Evolutionary conservation across 2,113 vertebrate species (phyloP).

Genomic region (Benthochromis sp.): DNA sequence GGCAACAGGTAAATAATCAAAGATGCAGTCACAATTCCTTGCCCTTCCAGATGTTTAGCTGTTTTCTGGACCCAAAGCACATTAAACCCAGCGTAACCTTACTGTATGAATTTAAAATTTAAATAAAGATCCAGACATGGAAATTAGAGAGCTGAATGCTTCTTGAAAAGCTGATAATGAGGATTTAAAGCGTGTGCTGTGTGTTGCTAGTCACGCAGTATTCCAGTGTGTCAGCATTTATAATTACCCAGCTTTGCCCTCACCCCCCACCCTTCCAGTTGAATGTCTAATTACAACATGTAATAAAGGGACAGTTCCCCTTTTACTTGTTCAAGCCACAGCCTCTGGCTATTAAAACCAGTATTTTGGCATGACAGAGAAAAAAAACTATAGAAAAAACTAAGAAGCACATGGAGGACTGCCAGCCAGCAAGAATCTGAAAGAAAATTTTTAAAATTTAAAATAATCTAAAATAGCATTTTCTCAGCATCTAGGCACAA

Average conservation of each 20-base stretch:
- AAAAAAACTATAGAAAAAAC: not conserved
- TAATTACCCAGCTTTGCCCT: conserved; percentile 9
- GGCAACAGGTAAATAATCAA: not conserved
- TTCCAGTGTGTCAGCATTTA: not conserved
- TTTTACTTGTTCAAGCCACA: not conserved
- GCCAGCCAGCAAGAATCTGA: not conserved
- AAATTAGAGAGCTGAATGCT: not conserved
- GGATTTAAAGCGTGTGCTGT: not conserved
- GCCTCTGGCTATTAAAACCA: not conserved
- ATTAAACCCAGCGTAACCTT: not conserved
- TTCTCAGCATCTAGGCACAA: not conserved
- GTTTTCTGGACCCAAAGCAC: not conserved
- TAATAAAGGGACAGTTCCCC: conserved; percentile 56
- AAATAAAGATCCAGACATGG: not conserved
- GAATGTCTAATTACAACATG: conserved; percentile 53
- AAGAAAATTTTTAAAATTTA: not conserved
- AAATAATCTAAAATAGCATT: not conserved
- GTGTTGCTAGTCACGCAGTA: not conserved
- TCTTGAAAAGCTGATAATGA: not conserved
- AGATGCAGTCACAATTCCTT: not conserved
- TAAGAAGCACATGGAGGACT: not conserved
- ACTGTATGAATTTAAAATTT: not conserved
- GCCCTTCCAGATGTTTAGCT: not conserved
- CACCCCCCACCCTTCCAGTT: conserved; percentile 15
- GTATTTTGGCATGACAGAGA: not conserved